Conservation (phyloP, 2,113 vertebrate genomes). For the Proterorhinus semilunaris region DNA sequence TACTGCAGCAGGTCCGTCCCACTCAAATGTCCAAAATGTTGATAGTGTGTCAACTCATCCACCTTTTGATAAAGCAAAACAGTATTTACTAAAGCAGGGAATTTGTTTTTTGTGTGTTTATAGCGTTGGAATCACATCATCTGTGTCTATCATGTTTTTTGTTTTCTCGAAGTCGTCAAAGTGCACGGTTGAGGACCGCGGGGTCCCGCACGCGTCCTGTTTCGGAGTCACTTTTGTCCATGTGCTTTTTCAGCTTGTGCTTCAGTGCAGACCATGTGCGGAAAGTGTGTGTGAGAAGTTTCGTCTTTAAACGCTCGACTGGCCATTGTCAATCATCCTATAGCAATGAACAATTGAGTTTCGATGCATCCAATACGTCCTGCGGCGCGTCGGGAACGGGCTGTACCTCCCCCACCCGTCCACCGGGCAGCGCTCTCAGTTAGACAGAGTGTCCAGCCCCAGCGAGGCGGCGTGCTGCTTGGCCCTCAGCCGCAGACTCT, state of each 20-base stretch:
- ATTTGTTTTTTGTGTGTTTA: background rate
- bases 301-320: background rate
- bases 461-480: slow-evolving; percentile 96
- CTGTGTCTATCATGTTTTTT: background rate
- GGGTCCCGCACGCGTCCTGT: too few species aligned
- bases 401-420: too few species aligned
- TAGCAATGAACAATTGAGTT: too few species aligned
- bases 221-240: background rate
- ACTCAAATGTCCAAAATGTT: background rate
- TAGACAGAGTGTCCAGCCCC: slow-evolving; percentile 93
- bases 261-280: background rate
- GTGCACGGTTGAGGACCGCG: background rate
- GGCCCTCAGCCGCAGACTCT: slow-evolving; percentile 94
- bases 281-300: slow-evolving; percentile 2
- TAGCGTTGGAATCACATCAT: background rate
- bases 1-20: background rate
- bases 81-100: background rate
- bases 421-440: slow-evolving; percentile 65
- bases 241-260: slow-evolving; percentile 14
- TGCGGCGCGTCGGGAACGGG: too few species aligned
- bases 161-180: background rate
- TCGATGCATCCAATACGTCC: too few species aligned
- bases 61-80: background rate
- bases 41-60: background rate
- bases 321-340: too few species aligned